phyloP scores from a whole-genome alignment of 2,113 vertebrate species.

The Corythornis cristatus region DNA sequence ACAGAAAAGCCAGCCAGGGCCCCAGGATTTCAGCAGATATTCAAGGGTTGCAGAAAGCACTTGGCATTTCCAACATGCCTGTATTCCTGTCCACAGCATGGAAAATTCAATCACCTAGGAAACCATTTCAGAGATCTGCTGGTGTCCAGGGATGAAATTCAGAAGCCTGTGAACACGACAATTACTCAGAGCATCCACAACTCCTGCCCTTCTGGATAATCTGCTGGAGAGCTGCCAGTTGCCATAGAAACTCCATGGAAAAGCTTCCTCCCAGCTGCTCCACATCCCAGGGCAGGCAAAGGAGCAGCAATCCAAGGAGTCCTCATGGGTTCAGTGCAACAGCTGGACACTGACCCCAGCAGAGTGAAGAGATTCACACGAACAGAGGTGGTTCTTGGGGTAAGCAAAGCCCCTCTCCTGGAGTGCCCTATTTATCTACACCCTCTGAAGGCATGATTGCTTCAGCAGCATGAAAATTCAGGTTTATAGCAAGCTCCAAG shows the following conservation, averaged over 20 bases:
- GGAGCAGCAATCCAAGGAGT: not conserved
- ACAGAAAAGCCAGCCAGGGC: not conserved
- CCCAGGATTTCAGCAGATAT: not conserved
- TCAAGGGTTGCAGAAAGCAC: not conserved
- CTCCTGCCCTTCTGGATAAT: not conserved
- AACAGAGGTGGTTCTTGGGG: not conserved
- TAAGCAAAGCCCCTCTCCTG: not conserved
- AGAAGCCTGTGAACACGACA: not conserved
- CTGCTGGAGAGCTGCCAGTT: conserved; percentile 1
- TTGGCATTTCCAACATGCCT: not conserved
- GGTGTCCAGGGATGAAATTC: not conserved
- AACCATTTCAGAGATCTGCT: not conserved
- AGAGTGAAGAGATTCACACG: not conserved
- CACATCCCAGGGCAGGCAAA: not conserved
- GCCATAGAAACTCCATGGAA: conserved; percentile 23
- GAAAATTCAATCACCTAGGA: not conserved
- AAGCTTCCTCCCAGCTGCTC: not conserved
- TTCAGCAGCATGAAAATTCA: not conserved
- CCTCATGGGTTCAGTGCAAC: not conserved
- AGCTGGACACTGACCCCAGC: not conserved
- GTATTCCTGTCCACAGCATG: not conserved
- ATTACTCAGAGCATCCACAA: not conserved
- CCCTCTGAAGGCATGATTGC: not conserved
- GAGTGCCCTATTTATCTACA: not conserved
- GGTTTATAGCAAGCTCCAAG: not conserved